Evolutionary conservation across 2,797 vertebrate species (phyloP).

Genomic region (Acanthiza pusilla): DNA sequence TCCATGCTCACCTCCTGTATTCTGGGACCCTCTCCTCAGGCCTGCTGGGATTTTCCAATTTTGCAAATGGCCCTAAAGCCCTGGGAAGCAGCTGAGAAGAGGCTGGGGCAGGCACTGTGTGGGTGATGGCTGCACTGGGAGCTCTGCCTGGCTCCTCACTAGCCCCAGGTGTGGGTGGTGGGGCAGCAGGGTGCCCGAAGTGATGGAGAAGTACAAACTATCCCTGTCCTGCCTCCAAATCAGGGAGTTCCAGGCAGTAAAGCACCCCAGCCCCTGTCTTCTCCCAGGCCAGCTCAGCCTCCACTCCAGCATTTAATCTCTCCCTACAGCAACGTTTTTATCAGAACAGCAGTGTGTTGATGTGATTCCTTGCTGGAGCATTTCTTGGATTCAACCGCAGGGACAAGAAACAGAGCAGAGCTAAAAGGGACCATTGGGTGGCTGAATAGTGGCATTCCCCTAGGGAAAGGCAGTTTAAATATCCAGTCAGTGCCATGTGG

Average conservation of each 20-base stretch:
- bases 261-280: background rate
- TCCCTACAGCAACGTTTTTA: background rate
- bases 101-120: background rate
- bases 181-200: background rate
- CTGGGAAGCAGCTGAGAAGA: background rate
- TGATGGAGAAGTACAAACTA: background rate
- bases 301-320: fast-evolving
- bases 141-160: background rate
- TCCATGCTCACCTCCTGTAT: fast-evolving
- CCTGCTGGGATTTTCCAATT: background rate
- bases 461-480: background rate
- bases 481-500: background rate
- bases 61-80: background rate
- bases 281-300: background rate
- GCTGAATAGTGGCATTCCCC: background rate
- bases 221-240: background rate
- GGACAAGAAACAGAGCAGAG: background rate
- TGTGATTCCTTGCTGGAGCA: background rate
- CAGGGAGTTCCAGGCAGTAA: background rate
- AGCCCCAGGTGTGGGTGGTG: background rate
- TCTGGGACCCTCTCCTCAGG: background rate
- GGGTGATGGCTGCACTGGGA: background rate
- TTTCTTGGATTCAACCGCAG: background rate
- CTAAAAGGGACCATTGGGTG: background rate
- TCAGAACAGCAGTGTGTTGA: fast-evolving